Percentiles rank a stretch among this genome's conserved stretches.
phyloP scores from a whole-genome alignment of 2,888 invertebrate species.

The Laspeyria flexula region DNA sequence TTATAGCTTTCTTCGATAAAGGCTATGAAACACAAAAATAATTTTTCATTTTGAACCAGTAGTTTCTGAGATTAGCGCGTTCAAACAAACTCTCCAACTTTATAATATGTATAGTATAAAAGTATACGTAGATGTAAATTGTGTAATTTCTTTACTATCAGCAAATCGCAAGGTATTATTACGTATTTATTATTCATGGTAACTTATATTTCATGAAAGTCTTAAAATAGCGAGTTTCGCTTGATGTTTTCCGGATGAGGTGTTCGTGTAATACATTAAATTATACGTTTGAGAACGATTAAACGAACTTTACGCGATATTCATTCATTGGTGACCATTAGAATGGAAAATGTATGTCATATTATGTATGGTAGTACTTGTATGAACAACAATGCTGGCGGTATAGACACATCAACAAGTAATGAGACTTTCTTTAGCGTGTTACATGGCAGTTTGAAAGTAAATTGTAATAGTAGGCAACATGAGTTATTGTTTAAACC shows the following conservation, averaged over 20 bases:
- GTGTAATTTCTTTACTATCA: not conserved
- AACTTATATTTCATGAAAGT: slow-evolving; percentile 37
- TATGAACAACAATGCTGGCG: slow-evolving; percentile 12
- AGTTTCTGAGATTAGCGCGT: too few relatives aligned
- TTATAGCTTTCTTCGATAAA: too few relatives aligned
- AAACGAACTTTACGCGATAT: slow-evolving; percentile 28
- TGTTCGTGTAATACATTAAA: slow-evolving; percentile 43
- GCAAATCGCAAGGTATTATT: slow-evolving; percentile 5
- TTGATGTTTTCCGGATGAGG: slow-evolving; percentile 46
- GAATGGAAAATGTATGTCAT: slow-evolving; percentile 49
- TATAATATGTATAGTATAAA: too few relatives aligned
- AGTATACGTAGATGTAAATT: not conserved
- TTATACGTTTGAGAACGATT: slow-evolving; percentile 35
- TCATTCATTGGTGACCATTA: slow-evolving; percentile 40
- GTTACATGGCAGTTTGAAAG: slow-evolving; percentile 25
- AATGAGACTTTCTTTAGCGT: slow-evolving; percentile 43
- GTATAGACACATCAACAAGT: slow-evolving; percentile 18
- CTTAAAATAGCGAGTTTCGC: slow-evolving; percentile 35
- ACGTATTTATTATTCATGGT: slow-evolving; percentile 36
- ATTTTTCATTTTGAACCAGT: too few relatives aligned
- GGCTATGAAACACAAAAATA: too few relatives aligned
- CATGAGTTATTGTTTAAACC: not conserved
- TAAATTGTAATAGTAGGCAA: slow-evolving; percentile 9
- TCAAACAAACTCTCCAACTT: too few relatives aligned
- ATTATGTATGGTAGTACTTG: slow-evolving; percentile 12